Evolutionary conservation across 2,797 vertebrate genomes (phyloP).

Genomic region (Gymnocypris eckloni): DNA sequence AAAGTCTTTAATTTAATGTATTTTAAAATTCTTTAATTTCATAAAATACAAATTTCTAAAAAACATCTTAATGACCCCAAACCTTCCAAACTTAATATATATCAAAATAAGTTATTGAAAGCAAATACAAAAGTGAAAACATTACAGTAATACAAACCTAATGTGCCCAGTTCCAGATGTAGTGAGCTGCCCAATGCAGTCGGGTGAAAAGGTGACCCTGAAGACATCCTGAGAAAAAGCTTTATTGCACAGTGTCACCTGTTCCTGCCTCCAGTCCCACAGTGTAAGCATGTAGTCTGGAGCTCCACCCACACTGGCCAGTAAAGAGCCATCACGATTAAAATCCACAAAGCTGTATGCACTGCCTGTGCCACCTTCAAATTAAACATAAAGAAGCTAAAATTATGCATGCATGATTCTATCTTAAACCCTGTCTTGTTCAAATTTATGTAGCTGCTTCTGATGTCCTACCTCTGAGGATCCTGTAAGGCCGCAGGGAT

Average conservation of each 20-base stretch:
- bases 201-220: slow-evolving; percentile 88
- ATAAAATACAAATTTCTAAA: not conserved
- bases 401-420: not conserved
- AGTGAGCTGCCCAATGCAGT: slow-evolving; percentile 86
- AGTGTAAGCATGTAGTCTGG: slow-evolving; percentile 91
- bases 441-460: not conserved
- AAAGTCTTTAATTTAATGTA: slow-evolving; percentile 63
- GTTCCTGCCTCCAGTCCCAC: slow-evolving; percentile 93
- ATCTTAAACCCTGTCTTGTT: not conserved
- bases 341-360: slow-evolving; percentile 87
- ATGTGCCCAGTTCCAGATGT: slow-evolving; percentile 90
- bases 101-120: not conserved
- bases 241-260: slow-evolving; percentile 85
- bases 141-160: slow-evolving; percentile 78
- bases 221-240: slow-evolving; percentile 91
- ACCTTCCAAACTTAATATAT: not conserved
- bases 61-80: not conserved
- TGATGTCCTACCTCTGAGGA: slow-evolving; percentile 79
- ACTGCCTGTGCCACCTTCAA: slow-evolving; percentile 83
- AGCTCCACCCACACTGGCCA: slow-evolving; percentile 85
- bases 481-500: slow-evolving; percentile 82
- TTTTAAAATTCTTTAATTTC: slow-evolving; percentile 64
- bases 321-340: slow-evolving; percentile 80
- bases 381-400: slow-evolving; percentile 8
- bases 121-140: not conserved